phyloP scores from a whole-genome alignment of 2,797 vertebrate species.

The Falco cherrug region DNA sequence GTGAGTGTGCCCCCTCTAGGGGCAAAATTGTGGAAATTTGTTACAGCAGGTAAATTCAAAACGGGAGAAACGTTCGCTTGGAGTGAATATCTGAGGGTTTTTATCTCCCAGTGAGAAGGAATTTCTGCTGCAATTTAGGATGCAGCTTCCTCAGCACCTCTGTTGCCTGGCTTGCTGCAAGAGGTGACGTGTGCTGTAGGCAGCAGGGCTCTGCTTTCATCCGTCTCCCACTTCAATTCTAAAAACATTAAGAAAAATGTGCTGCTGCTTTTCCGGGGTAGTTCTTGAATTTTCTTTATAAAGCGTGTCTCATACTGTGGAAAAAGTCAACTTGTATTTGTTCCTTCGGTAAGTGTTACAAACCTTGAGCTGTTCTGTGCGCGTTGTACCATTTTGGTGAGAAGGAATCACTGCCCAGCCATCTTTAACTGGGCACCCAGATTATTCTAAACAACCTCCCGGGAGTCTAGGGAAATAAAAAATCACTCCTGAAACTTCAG shows the following conservation, averaged over 20 bases:
- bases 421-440: neutral
- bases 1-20: conserved; percentile 52
- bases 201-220: neutral
- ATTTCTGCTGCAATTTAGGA: neutral
- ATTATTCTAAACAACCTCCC: neutral
- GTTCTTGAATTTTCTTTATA: neutral
- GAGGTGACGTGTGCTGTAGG: neutral
- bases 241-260: neutral
- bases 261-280: neutral
- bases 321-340: neutral
- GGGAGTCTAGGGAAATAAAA: neutral
- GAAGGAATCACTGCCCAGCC: rapidly evolving
- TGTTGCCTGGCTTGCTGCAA: rapidly evolving
- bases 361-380: neutral
- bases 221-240: neutral
- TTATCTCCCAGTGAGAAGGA: neutral
- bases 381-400: rapidly evolving
- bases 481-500: neutral
- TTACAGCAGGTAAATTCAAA: neutral
- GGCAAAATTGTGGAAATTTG: conserved; percentile 11
- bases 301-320: neutral
- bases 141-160: neutral
- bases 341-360: neutral
- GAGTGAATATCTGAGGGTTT: neutral
- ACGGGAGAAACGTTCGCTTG: neutral